Base-by-base conservation (phyloP, 2,888 invertebrate species). In the Trachelus stipa region DNA sequence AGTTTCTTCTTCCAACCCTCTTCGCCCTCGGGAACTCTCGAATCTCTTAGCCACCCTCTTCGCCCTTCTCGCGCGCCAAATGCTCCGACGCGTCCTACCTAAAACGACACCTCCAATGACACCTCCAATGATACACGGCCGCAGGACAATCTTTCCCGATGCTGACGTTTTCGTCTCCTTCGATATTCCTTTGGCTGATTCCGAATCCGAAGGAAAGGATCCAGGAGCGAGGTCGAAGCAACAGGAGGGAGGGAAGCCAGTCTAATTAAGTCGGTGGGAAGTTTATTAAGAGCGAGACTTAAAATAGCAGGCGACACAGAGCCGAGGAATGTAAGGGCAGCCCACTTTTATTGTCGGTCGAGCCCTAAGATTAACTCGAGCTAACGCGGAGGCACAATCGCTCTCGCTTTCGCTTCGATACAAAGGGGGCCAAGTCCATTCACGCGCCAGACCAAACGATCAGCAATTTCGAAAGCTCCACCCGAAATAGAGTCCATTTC, bases 301-400 rank as follows among this genome's bases (percentile, higher is more conserved):
- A 88, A 90, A 90, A 90, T 90, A 90, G 89, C 86, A 78, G 82
- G 84, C 89, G 89, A 88, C 90, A 88, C 89, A 90, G 87, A 87
- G 87, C 81, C 85, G 84, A 86, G 87, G 90, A 90, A 90, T 90
- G 89, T 88, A 89, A 87, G 87, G 87, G 88, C 87, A 87, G 83
- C 79, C 83, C 85, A 83, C 86, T 88, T 89, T 88, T 87, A 88
- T 88, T 88, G 86, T 86, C 84, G 85, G 82, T 80, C 83, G 83
- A 76, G 79, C 81, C 81, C 86, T 85, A 85, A 86, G 87, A 87
- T 88, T 88, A 87, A 88, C 87, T 86, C 86, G 83, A 77, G 82
- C 84, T 81, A 81, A 80, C 79, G 78, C 40, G 40, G 40, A 40
- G 40, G 40, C 74, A 79, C 80, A 79, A 76, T 76, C 56, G 76